Percentiles rank a stretch among this genome's conserved stretches.
phyloP scores from a whole-genome alignment of 1,140 invertebrate species.

The Pogonognathellus flavescens region DNA sequence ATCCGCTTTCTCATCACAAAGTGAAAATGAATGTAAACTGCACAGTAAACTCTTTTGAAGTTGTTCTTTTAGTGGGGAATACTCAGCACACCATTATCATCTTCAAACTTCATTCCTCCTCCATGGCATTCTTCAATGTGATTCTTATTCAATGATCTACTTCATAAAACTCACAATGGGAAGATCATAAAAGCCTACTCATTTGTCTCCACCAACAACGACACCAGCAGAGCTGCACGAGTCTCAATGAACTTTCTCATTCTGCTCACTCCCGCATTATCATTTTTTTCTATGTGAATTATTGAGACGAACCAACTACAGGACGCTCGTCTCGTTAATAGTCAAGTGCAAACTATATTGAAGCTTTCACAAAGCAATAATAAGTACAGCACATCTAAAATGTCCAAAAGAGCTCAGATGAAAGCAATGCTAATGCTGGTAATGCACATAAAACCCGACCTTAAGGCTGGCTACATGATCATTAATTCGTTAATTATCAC shows the following conservation, averaged over 20 bases:
- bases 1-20: conserved; percentile 1
- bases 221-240: background rate
- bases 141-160: conserved; percentile 28
- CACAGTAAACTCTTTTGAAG: conserved; percentile 25
- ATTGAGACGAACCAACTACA: too few species aligned
- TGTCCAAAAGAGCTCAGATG: too few species aligned
- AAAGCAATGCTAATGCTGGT: too few species aligned
- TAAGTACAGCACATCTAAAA: too few species aligned
- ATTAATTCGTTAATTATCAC: background rate
- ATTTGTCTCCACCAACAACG: conserved; percentile 33
- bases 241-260: background rate
- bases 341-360: too few species aligned
- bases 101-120: background rate
- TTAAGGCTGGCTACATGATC: too few species aligned
- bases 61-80: background rate
- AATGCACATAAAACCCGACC: too few species aligned
- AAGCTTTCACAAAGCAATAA: too few species aligned
- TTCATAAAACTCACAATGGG: conserved; percentile 20
- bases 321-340: too few species aligned
- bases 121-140: background rate
- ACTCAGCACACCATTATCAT: background rate
- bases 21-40: conserved; percentile 12
- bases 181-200: conserved; percentile 43
- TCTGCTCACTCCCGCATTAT: conserved; percentile 19
- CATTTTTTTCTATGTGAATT: background rate